phyloP scores from a whole-genome alignment of 2,888 invertebrate species.

The Caenorhabditis auriculariae region DNA sequence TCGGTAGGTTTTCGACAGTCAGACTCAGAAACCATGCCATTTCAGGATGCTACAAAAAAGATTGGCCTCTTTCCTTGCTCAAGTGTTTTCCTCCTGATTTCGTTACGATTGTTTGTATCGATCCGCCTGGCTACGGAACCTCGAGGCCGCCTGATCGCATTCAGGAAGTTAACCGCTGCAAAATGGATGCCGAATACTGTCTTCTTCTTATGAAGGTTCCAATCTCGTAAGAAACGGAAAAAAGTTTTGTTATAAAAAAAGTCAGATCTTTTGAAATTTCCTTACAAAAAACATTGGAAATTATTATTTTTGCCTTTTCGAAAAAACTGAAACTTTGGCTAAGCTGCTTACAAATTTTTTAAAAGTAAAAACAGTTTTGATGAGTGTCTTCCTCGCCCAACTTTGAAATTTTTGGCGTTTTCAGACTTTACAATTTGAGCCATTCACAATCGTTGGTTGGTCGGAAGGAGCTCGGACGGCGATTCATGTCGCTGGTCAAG shows the following conservation, averaged over 20 bases:
- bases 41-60: constrained; percentile 56
- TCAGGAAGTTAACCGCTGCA: constrained; percentile 58
- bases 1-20: constrained; percentile 19
- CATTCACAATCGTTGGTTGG: constrained; percentile 51
- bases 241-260: neutral
- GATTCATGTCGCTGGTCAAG: constrained; percentile 57
- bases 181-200: constrained; percentile 56
- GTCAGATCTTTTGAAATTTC: too few species aligned
- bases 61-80: constrained; percentile 55
- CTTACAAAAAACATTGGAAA: too few species aligned
- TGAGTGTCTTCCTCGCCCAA: too few species aligned
- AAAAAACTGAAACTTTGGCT: too few species aligned
- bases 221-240: neutral
- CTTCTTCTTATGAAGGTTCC: constrained; percentile 55
- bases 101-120: constrained; percentile 59
- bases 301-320: too few species aligned
- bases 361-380: too few species aligned
- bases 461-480: constrained; percentile 57
- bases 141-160: constrained; percentile 55
- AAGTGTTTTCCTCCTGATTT: constrained; percentile 52
- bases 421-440: constrained; percentile 32
- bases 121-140: constrained; percentile 59
- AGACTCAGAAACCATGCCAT: neutral
- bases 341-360: too few species aligned
- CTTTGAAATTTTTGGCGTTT: too few species aligned